phyloP scores from a whole-genome alignment of 2,113 vertebrate species.

The Stigmatopora nigra region DNA sequence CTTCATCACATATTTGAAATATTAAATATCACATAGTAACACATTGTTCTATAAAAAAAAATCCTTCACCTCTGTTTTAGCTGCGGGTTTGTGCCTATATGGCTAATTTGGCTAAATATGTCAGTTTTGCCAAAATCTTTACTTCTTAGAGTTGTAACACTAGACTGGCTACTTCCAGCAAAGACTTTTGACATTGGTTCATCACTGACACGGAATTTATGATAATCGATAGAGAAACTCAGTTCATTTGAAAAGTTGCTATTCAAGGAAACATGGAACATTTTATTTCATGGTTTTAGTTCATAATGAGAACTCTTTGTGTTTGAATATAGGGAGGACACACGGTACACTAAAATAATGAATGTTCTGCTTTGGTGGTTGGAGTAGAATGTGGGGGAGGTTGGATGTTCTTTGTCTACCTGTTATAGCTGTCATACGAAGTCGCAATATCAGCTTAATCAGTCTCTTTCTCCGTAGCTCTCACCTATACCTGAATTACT shows the following conservation, averaged over 20 bases:
- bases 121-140: background rate
- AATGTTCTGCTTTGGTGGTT: background rate
- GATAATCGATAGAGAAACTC: background rate
- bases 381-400: background rate
- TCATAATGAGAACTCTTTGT: background rate
- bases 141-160: background rate
- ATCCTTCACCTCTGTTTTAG: background rate
- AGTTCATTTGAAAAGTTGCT: background rate
- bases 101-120: background rate
- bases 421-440: background rate
- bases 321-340: background rate
- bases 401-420: background rate
- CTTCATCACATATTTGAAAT: background rate
- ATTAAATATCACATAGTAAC: background rate
- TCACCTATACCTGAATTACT: background rate
- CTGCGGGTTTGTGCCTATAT: background rate
- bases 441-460: conserved; percentile 1
- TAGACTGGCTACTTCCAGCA: background rate
- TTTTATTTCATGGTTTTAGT: background rate
- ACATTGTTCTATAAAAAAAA: background rate
- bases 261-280: background rate
- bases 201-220: background rate
- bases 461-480: background rate
- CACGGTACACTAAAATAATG: too few species aligned
- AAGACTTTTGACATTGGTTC: background rate